phyloP scores from a whole-genome alignment of 2,888 invertebrate genomes.

The Plagodis pulveraria region DNA sequence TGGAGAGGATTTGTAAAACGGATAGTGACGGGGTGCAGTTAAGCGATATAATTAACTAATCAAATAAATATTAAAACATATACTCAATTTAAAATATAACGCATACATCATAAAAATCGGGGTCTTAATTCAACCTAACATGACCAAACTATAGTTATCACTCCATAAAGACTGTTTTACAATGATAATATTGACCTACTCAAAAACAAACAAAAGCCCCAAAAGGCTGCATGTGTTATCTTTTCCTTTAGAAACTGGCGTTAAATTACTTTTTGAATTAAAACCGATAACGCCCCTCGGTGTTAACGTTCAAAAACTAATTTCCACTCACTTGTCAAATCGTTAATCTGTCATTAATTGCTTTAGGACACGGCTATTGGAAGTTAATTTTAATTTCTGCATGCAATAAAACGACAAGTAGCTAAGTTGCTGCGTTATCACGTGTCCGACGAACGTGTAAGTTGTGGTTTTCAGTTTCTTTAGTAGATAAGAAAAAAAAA shows the following conservation, averaged over 20 bases:
- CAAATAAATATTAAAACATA: too few relatives aligned
- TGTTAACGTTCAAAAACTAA: constrained; percentile 70
- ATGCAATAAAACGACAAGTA: constrained; percentile 8
- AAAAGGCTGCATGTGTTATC: neutral
- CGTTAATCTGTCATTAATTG: constrained; percentile 72
- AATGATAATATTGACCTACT: too few relatives aligned
- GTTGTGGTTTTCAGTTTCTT: neutral
- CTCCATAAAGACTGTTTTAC: too few relatives aligned
- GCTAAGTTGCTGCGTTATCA: constrained; percentile 39
- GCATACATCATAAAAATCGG: too few relatives aligned
- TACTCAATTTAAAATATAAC: too few relatives aligned
- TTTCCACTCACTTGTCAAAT: constrained; percentile 77
- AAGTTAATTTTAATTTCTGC: constrained; percentile 61
- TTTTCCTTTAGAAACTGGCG: constrained; percentile 29
- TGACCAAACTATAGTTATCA: too few relatives aligned
- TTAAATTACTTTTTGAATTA: constrained; percentile 55
- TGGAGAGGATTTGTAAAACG: too few relatives aligned
- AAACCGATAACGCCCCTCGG: constrained; percentile 47
- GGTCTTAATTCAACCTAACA: too few relatives aligned
- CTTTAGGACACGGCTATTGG: constrained; percentile 67
- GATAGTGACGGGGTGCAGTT: too few relatives aligned
- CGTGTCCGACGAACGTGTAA: neutral
- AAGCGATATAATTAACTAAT: too few relatives aligned
- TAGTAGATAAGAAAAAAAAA: too few relatives aligned
- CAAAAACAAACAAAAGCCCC: too few relatives aligned